These are phyloP conservation scores for Erithacus rubecula DNA, from an alignment of 2,797 vertebrate genomes.

Conservation along the genomic window DNA sequence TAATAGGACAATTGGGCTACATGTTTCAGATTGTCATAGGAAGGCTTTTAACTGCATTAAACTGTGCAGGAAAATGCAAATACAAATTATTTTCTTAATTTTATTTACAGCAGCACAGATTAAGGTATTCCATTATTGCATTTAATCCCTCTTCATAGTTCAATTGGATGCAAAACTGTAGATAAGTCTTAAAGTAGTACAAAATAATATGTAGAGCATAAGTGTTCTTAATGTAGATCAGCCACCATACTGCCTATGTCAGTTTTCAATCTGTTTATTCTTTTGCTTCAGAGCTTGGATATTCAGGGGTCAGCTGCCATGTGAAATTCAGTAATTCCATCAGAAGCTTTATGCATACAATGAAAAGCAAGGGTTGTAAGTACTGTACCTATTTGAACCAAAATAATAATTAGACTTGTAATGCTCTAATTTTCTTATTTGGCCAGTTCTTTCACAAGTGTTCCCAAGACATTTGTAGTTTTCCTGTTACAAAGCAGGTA, in stretches of 20 bases:
- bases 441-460: not conserved
- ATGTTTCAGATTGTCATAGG: not conserved
- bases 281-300: not conserved
- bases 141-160: not conserved
- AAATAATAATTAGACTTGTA: not conserved
- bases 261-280: not conserved
- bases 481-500: not conserved
- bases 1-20: not conserved
- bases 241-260: not conserved
- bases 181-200: not conserved
- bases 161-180: not conserved
- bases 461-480: not conserved
- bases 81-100: not conserved
- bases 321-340: not conserved
- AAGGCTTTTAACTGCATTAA: not conserved
- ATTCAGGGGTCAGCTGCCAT: not conserved
- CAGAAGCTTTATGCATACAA: conserved; percentile 3
- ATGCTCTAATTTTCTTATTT: not conserved
- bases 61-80: not conserved
- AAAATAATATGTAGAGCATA: not conserved
- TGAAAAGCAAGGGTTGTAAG: not conserved
- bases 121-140: not conserved
- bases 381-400: not conserved
- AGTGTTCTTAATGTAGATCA: not conserved
- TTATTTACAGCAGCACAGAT: not conserved